Base-by-base conservation (phyloP, 2,113 vertebrate species). In the Craseonycteris thonglongyai region DNA sequence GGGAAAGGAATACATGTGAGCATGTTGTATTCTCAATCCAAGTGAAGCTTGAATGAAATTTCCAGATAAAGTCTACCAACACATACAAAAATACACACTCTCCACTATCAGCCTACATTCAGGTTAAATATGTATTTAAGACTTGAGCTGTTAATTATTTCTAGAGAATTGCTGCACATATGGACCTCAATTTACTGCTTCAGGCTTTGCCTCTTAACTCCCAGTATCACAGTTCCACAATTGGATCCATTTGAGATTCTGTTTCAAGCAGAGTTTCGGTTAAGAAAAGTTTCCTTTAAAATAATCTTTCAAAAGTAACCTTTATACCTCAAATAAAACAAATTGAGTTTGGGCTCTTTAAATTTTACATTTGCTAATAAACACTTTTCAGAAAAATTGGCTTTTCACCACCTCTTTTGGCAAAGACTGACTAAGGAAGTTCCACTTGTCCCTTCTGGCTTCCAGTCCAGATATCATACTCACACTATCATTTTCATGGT, bases 201-300 rank as follows among this genome's bases (percentile, higher is more conserved):
- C 30, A 65, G 47, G 1, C 40, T 72, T 58, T 54, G 35, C 42
- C 30, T 33, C 14, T 56, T 56, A 3, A 7, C 0, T 47, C 38
- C 40, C 47, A 58, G 15, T 3, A 11, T 6, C 7, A 11, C 6
- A 5, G 11, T 11, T 68, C 38, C 12, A 9, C 18, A 1, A 0
- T 40, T 59, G 28, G 30, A 18, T 33, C 21, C 6, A 6, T 24
- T 3, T 15, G 6, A 40, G 59, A 54, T 45, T 15, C 24, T 61
- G 63, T 69, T 19, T 15, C 21, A 35, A 83, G 33, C 14, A 71
- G 49, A n/a, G 12, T 65, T 58, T 63, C 33, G 45, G 16, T 76
- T 54, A 88, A 83, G 59, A 59, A 30, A 56, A 38, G 1, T 68
- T 63, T 80, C 56, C 51, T 74, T 75, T 58, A 74, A 58, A 45